Base-by-base conservation (phyloP, 2,797 vertebrate genomes). In the Catostomus latipinnis region DNA sequence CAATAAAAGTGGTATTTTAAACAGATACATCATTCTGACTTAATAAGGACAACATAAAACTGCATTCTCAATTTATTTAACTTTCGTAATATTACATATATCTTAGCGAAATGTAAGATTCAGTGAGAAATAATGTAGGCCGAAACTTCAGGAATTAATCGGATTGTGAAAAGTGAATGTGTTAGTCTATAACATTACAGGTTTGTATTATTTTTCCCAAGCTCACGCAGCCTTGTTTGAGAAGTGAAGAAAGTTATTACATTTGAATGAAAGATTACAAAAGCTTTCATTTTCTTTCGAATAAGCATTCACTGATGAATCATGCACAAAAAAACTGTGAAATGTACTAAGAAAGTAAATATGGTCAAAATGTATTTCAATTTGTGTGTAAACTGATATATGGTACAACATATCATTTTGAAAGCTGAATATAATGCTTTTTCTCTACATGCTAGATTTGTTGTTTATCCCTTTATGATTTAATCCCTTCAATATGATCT, bases 401-500 rank as follows among this genome's bases (percentile, higher is more conserved):
- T 11, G 14, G 63, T 14, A 66, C 16, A 22, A 49, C 43, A 58
- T 16, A 54, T 1, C 6, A 11, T 58, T 13, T 58, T 46, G n/a
- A 1, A 63, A 63, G 0, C 12, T 45, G 6, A 46, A 63, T n/a
- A n/a, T 43, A 45, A 34, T 34, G 34, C 11, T 54, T 57, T 58
- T 66, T 2, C 13, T 72, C 18, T 10, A 9, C 22, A 12, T 3
- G 1, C 0, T 61, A 8, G 1, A 61, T 69, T 77, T 45, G 5
- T 53, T 1, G 8, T 73, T 14, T 7, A 34, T n/a, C 50, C 50
- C 2, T 63, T 71, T 48, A 62, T 22, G 56, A 12, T 1, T 65
- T 50, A 73, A 80, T 75, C 69, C 22, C 45, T 18, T 22, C 13
- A 62, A 71, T 81, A 22, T 46, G 75, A 57, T 71, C 22, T 63